Evolutionary conservation across 1,140 invertebrate genomes (phyloP).

Genomic region (Drosophila mauritiana): DNA sequence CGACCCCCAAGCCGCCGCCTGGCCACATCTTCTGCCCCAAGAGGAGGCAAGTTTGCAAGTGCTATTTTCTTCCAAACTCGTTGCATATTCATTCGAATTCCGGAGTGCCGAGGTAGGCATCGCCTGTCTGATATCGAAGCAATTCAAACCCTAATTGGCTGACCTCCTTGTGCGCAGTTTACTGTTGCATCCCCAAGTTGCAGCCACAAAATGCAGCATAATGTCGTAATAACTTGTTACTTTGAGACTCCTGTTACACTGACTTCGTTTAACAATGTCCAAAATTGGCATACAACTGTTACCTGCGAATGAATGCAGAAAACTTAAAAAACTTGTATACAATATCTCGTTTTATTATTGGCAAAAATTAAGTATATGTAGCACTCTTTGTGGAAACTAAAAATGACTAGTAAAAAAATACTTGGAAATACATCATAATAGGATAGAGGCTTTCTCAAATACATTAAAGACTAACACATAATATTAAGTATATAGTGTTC

Average conservation of each 20-base stretch:
- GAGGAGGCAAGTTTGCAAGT: conserved; percentile 13
- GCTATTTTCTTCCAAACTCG: conserved; percentile 27
- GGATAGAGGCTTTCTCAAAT: conserved; percentile 8
- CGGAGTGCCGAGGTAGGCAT: conserved; percentile 46
- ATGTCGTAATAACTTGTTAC: conserved; percentile 12
- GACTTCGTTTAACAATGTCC: conserved; percentile 6
- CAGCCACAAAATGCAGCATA: conserved; percentile 10
- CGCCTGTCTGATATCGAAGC: conserved; percentile 29
- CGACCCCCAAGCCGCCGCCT: neutral
- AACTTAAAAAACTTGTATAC: neutral
- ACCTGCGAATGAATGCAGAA: neutral
- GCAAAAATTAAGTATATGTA: neutral
- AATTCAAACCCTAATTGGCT: conserved; percentile 61
- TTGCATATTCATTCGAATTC: conserved; percentile 75
- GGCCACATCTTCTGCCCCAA: neutral
- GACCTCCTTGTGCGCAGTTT: conserved; percentile 38
- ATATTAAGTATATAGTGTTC: neutral
- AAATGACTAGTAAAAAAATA: conserved; percentile 16
- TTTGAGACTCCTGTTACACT: neutral
- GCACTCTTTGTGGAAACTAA: neutral
- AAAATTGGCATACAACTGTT: neutral
- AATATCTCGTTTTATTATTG: conserved; percentile 5
- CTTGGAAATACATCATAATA: conserved; percentile 1
- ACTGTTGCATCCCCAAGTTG: conserved; percentile 16
- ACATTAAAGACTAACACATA: conserved; percentile 7